phyloP scores from a whole-genome alignment of 2,113 vertebrate species.

The Callospermophilus lateralis region DNA sequence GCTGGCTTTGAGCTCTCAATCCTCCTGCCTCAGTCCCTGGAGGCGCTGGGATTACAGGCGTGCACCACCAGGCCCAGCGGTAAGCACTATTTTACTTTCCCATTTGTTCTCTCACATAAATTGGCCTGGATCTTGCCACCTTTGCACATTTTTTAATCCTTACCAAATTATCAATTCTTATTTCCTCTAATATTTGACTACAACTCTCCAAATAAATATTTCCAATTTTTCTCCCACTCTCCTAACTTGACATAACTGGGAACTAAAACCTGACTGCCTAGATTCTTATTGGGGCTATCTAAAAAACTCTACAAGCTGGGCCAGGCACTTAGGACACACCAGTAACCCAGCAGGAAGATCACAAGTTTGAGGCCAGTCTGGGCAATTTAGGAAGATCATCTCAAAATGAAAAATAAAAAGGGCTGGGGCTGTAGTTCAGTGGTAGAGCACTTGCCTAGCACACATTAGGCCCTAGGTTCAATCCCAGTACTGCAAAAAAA shows the following conservation, averaged over 20 bases:
- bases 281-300: not conserved
- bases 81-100: not conserved
- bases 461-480: not conserved
- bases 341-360: too few species aligned
- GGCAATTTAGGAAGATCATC: too few species aligned
- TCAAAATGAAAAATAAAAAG: too few species aligned
- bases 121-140: not conserved
- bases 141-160: not conserved
- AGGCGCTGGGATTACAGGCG: too few species aligned
- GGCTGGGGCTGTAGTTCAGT: too few species aligned
- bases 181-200: not conserved
- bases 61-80: too few species aligned
- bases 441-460: too few species aligned
- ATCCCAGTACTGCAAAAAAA: not conserved
- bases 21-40: too few species aligned
- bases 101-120: not conserved
- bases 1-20: too few species aligned
- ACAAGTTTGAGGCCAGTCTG: too few species aligned
- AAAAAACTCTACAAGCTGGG: not conserved
- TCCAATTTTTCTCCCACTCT: not conserved
- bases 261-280: not conserved
- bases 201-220: not conserved
- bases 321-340: too few species aligned
- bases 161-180: not conserved
- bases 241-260: not conserved